Percentiles rank a stretch among this genome's conserved stretches.
These are phyloP conservation scores for Micrasema minimum DNA, from an alignment of 1,140 invertebrate species.

Conservation along the genomic window DNA sequence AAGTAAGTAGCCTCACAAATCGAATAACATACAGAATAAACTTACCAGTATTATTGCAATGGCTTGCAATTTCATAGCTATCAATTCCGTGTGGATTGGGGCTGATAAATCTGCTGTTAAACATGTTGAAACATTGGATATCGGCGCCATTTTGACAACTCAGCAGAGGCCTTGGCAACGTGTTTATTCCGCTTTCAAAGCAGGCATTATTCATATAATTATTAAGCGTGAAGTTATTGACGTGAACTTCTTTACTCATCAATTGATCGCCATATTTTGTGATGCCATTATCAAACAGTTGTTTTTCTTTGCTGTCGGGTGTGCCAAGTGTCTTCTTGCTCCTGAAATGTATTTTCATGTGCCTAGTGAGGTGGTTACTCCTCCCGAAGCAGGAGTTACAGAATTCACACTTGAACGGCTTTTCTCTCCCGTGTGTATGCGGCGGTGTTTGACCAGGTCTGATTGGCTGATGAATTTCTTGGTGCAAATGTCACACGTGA, in stretches of 20 bases:
- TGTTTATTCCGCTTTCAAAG: slow-evolving; percentile 11
- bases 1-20: no score
- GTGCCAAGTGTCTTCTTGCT: slow-evolving; percentile 36
- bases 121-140: slow-evolving; percentile 5
- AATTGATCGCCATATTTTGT: background rate
- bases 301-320: background rate
- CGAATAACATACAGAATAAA: no score
- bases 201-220: background rate
- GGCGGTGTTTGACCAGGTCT: slow-evolving; percentile 65
- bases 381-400: slow-evolving; percentile 51
- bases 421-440: slow-evolving; percentile 69
- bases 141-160: slow-evolving; percentile 25
- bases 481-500: slow-evolving; percentile 65
- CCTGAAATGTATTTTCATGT: slow-evolving; percentile 51
- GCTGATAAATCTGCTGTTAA: slow-evolving; percentile 26
- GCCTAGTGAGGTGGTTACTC: slow-evolving; percentile 48
- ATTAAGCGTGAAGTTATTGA: background rate
- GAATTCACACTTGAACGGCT: slow-evolving; percentile 69
- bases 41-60: no score
- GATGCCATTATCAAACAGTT: background rate
- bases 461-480: slow-evolving; percentile 69
- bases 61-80: slow-evolving; percentile 15
- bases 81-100: slow-evolving; percentile 4
- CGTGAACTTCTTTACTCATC: background rate
- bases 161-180: slow-evolving; percentile 5